phyloP scores from a whole-genome alignment of 2,113 vertebrate genomes.

The Propithecus coquereli region DNA sequence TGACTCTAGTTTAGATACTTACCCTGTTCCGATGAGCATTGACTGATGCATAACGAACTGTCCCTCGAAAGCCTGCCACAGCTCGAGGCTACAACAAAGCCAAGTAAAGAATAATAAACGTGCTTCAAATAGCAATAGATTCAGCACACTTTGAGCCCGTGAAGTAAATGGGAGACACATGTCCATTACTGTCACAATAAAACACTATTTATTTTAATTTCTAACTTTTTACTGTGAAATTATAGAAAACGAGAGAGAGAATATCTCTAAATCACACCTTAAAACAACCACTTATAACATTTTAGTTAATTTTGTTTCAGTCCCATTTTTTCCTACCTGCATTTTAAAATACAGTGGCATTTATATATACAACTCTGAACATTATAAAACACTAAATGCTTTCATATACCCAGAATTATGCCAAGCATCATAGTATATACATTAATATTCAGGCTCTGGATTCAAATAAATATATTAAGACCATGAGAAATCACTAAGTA shows the following conservation, averaged over 20 bases:
- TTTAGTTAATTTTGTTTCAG: slow-evolving; percentile 6
- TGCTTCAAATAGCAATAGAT: slow-evolving; percentile 47
- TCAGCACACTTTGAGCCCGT: not conserved
- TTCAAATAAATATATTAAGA: slow-evolving; percentile 34
- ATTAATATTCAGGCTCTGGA: not conserved
- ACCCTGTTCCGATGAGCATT: slow-evolving; percentile 99
- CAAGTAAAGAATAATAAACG: slow-evolving; percentile 58
- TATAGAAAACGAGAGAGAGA: slow-evolving; percentile 10
- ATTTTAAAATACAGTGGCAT: slow-evolving; percentile 19
- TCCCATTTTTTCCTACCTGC: not conserved
- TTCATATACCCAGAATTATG: slow-evolving; percentile 34
- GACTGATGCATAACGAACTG: slow-evolving; percentile 96
- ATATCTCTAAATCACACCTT: not conserved
- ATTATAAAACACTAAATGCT: slow-evolving; percentile 37
- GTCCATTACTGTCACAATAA: not conserved
- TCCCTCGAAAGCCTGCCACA: slow-evolving; percentile 97
- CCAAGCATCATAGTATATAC: not conserved
- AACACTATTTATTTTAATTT: slow-evolving; percentile 24
- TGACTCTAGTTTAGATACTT: slow-evolving; percentile 57
- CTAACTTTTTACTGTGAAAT: slow-evolving; percentile 43
- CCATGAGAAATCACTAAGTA: not conserved
- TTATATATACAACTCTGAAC: not conserved
- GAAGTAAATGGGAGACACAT: not conserved
- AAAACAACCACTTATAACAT: not conserved
- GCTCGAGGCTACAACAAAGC: slow-evolving; percentile 89